These are phyloP conservation scores for Drosophila bunnanda DNA, from an alignment of 2,888 invertebrate species.

Conservation along the genomic window DNA sequence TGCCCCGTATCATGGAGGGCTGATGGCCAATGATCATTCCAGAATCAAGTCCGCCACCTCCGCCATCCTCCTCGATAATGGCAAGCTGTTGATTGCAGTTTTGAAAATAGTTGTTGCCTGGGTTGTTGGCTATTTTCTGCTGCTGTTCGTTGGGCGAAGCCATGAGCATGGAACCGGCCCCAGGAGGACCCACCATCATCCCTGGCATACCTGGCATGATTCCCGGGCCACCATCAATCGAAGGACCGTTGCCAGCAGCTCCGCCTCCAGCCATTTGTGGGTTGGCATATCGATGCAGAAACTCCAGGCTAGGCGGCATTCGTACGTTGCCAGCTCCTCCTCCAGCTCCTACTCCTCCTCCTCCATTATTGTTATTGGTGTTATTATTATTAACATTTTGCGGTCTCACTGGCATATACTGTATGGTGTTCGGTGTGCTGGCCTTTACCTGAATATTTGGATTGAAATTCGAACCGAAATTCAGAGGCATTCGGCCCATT, in stretches of 20 bases:
- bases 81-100: slow-evolving; percentile 83
- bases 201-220: slow-evolving; percentile 30
- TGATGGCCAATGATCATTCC: slow-evolving; percentile 72
- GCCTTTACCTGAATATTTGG: slow-evolving; percentile 96
- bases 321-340: slow-evolving; percentile 86
- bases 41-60: slow-evolving; percentile 66
- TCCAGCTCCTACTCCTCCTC: slow-evolving; percentile 3
- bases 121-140: slow-evolving; percentile 57
- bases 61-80: slow-evolving; percentile 78
- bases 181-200: slow-evolving; percentile 40
- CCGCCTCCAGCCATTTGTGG: slow-evolving; percentile 86
- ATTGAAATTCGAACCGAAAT: slow-evolving; percentile 86
- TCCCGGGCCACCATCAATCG: slow-evolving; percentile 30
- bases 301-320: slow-evolving; percentile 94
- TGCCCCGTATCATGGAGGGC: slow-evolving; percentile 84
- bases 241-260: slow-evolving; percentile 47
- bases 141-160: slow-evolving; percentile 60
- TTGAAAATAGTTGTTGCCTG: slow-evolving; percentile 78
- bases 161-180: slow-evolving; percentile 51
- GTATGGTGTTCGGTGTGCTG: slow-evolving; percentile 98
- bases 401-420: slow-evolving; percentile 98
- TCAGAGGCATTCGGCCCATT: slow-evolving; percentile 89
- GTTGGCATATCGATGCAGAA: slow-evolving; percentile 94
- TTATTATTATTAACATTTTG: slow-evolving; percentile 87
- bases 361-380: slow-evolving; percentile 63